phyloP scores from a whole-genome alignment of 2,113 vertebrate species.

The Mirza zaza region DNA sequence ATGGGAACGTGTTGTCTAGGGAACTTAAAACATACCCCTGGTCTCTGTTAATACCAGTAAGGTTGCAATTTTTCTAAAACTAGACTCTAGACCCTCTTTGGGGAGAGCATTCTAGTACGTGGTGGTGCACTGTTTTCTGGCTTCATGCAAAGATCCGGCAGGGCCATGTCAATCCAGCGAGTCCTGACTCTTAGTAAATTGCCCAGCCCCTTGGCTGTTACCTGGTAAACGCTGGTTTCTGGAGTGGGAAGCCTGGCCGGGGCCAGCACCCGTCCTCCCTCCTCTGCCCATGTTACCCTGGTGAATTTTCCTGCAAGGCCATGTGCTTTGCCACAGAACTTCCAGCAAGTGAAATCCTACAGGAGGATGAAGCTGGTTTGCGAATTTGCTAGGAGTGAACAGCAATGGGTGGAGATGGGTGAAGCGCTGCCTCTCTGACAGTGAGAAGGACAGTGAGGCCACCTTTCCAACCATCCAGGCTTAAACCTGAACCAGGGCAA shows the following conservation, averaged over 20 bases:
- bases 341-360: not conserved
- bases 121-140: not conserved
- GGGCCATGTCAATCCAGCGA: not conserved
- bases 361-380: not conserved
- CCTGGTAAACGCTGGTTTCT: not conserved
- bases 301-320: not conserved
- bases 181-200: not conserved
- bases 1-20: not conserved
- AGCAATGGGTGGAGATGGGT: not conserved
- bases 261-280: no score
- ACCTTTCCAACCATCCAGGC: not conserved
- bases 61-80: not conserved
- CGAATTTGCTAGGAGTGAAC: not conserved
- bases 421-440: not conserved
- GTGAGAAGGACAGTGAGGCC: not conserved
- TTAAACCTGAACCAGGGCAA: not conserved
- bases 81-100: not conserved
- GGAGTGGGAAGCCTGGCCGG: not conserved
- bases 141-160: not conserved
- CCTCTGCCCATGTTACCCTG: not conserved
- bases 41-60: not conserved
- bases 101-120: not conserved
- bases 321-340: not conserved
- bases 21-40: not conserved
- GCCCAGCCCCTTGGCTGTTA: rapidly evolving